Percentiles rank a stretch among this genome's conserved stretches.
phyloP scores from a whole-genome alignment of 2,797 vertebrate genomes.

The Characodon lateralis region DNA sequence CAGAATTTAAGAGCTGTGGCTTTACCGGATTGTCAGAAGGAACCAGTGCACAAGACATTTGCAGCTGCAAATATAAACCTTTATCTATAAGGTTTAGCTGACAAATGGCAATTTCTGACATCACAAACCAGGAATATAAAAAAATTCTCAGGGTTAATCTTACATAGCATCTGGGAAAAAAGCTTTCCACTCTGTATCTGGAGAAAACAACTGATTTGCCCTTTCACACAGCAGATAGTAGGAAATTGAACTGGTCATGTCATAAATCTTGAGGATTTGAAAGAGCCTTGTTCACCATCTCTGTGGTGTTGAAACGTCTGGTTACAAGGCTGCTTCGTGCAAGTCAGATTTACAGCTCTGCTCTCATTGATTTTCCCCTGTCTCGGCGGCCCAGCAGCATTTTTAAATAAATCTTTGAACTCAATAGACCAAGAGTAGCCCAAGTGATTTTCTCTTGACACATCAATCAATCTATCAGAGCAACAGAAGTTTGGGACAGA shows the following conservation, averaged over 20 bases:
- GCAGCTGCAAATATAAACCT: neutral
- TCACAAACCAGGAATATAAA: conserved; percentile 12
- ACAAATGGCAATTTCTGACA: neutral
- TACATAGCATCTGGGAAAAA: neutral
- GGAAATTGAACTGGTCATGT: conserved; percentile 23
- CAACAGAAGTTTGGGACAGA: conserved; percentile 34
- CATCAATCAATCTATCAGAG: conserved; percentile 48
- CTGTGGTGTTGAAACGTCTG: conserved; percentile 36
- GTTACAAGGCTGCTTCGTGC: conserved; percentile 45
- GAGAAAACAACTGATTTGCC: conserved; percentile 44
- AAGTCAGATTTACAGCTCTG: conserved; percentile 65
- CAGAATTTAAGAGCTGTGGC: neutral
- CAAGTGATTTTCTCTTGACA: conserved; percentile 45
- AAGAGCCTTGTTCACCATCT: conserved; percentile 48
- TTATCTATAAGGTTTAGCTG: neutral
- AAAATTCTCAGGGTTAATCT: neutral
- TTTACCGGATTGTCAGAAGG: neutral
- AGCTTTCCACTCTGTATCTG: conserved; percentile 7
- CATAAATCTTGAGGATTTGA: conserved; percentile 62
- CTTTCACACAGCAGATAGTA: neutral
- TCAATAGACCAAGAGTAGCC: conserved; percentile 63
- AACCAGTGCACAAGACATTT: neutral
- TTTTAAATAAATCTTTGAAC: conserved; percentile 67
- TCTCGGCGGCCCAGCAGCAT: conserved; percentile 48
- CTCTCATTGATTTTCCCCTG: conserved; percentile 67